Percentiles rank a stretch among this genome's conserved stretches.
These are phyloP conservation scores for Gymnobelideus leadbeateri DNA, from an alignment of 2,113 vertebrate genomes.

Conservation along the genomic window DNA sequence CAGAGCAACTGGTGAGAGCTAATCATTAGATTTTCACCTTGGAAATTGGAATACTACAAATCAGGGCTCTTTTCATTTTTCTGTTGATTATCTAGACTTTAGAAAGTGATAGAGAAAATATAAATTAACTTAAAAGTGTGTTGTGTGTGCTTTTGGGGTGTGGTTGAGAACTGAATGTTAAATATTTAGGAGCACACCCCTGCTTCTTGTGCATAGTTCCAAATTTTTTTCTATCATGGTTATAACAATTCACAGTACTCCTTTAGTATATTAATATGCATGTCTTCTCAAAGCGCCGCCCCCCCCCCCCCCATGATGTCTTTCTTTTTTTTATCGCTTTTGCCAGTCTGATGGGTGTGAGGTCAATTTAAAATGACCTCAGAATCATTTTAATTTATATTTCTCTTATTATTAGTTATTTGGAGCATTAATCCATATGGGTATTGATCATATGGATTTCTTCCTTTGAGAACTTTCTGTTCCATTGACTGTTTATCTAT, in stretches of 20 bases:
- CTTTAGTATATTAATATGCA: not conserved
- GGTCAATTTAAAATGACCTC: no score
- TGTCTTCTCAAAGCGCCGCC: not conserved
- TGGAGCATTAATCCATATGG: constrained; percentile 16
- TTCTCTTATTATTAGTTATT: constrained; percentile 25
- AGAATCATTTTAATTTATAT: constrained; percentile 44
- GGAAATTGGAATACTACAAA: no score
- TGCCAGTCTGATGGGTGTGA: not conserved
- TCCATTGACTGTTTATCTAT: constrained; percentile 3
- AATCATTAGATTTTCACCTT: no score
- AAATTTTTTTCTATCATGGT: not conserved
- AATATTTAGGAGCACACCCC: no score
- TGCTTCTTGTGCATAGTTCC: not conserved
- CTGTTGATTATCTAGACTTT: no score
- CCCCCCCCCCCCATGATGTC: not conserved
- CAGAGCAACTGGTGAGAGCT: no score
- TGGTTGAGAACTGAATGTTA: no score
- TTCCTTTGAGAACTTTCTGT: not conserved
- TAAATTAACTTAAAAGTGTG: no score
- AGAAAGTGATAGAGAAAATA: no score
- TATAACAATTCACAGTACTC: not conserved
- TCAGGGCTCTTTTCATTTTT: no score
- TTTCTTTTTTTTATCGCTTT: constrained; percentile 3
- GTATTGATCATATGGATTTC: not conserved
- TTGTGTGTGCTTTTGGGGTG: no score